Evolutionary conservation across 2,888 invertebrate genomes (phyloP), one percentile per base, ranked within the genome.

Genomic region (Trachelus troglodyta): DNA sequence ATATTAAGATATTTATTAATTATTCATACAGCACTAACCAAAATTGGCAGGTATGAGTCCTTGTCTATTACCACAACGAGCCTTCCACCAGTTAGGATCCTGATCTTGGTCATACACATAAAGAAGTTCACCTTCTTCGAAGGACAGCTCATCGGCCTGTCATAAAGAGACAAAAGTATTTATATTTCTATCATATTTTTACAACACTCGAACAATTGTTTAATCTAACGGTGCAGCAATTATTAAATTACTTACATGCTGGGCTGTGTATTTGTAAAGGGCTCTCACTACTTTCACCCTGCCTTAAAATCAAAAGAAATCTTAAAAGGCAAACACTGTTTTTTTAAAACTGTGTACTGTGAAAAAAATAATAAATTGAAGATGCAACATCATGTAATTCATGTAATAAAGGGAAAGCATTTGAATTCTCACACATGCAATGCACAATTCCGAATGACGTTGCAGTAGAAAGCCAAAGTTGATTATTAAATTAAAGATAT

Each of bases 31-130:
- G 30, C 15, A 31, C 76, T 80, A 89, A 94, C 94, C 94, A 92
- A 94, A 94, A 88, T 94, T 94, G 81, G 93, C 93, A 3, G 94
- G 94, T 81, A 94, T 93, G 33, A 94, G 92, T 40, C 94, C 94
- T 75, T 90, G 88, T 81, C 90, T 91, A 73, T 91, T 91, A 12
- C 92, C 93, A 86, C 93, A 93, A 79, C 92, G 92, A 6, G 93
- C 94, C 87, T 92, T 93, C 94, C 94, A 94, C 86, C 92, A 92
- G 81, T 90, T 90, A 56, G 91, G 89, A 80, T 92, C 90, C 78
- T 91, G 91, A 30, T 92, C 91, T 89, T 92, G 92, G 82, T 94
- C 94, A 71, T 92, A 89, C 30, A 94, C 93, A 85, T 94, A 94
- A n/a, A 94, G 87, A 69, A 93, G 77, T 78, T 95, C 94, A 30